Evolutionary conservation across 2,797 vertebrate genomes (phyloP), one percentile per base, ranked within the genome.

Genomic region (Sebastes hopkinsi): DNA sequence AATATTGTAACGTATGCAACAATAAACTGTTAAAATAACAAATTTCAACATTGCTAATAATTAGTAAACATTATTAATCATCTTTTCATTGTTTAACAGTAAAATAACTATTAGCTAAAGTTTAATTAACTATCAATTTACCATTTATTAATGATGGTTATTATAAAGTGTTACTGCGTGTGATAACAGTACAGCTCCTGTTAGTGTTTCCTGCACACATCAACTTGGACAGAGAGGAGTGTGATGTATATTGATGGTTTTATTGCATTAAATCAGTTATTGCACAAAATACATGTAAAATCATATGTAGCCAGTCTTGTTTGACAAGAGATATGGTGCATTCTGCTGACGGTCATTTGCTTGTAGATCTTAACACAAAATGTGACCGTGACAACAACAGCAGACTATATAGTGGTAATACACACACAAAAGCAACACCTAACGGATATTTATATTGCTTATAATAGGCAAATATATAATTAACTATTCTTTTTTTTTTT

Each of bases 261-360:
- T 80, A 86, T 84, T 86, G 42, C 36, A 71, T 83, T 34, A 42
- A 72, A 62, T 69, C 1, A 56, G 7, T 58, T 62, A 55, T 18
- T 68, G 64, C 75, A 73, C 68, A 58, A 62, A 25, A 67, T 42
- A 59, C 62, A 62, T 84, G 73, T 55, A 60, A 79, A 79, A 72
- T 78, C 52, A 52, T 27, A 75, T 56, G 42, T 50, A 64, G 1
- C 20, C 14, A 27, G 34, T 62, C 64, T 65, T 67, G 61, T 67
- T 80, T 32, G 29, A 67, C 46, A 75, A 67, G 62, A 67, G 16
- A 58, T 50, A 23, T 27, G 50, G 9, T 8, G 50, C 38, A 2
- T 56, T 82, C 3, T 54, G 23, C 54, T 2, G 32, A 30, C 55
- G 22, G 34, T 67, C 2, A 23, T 70, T 62, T 13, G 20, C 20